Evolutionary conservation across 2,797 vertebrate genomes (phyloP).

Genomic region (Heterohyrax brucei): DNA sequence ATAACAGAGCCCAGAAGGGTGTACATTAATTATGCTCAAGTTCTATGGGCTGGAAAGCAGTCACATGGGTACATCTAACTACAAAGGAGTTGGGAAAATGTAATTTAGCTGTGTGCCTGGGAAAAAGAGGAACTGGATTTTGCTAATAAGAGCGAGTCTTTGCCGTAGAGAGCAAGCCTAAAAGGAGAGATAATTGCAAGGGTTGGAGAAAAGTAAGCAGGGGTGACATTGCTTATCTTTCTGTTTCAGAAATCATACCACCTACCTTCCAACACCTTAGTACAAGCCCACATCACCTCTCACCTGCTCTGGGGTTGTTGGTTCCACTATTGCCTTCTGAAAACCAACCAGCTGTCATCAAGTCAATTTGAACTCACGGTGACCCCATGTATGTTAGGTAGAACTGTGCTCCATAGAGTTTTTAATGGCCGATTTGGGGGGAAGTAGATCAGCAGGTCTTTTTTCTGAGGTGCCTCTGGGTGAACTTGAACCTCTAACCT

Average conservation of each 20-base stretch:
- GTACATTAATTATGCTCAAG: constrained; percentile 1
- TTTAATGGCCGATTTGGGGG: too few species aligned
- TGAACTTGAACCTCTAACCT: too few species aligned
- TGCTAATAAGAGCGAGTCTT: background rate
- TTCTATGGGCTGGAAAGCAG: background rate
- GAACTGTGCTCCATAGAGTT: too few species aligned
- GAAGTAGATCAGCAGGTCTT: too few species aligned
- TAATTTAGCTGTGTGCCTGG: background rate
- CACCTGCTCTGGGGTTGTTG: background rate
- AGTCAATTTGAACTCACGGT: too few species aligned
- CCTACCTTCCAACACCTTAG: background rate
- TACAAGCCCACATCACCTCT: background rate
- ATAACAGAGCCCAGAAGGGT: background rate
- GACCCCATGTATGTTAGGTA: too few species aligned
- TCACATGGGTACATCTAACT: background rate
- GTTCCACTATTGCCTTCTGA: background rate
- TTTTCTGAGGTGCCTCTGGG: too few species aligned
- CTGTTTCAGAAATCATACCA: background rate
- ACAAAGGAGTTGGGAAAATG: background rate
- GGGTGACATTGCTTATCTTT: background rate
- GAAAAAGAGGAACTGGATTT: constrained; percentile 21
- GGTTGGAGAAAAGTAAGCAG: background rate
- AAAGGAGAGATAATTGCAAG: background rate
- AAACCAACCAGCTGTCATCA: too few species aligned
- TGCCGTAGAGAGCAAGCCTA: background rate